phyloP scores from a whole-genome alignment of 2,797 vertebrate species.

The Ceyx erithaca region DNA sequence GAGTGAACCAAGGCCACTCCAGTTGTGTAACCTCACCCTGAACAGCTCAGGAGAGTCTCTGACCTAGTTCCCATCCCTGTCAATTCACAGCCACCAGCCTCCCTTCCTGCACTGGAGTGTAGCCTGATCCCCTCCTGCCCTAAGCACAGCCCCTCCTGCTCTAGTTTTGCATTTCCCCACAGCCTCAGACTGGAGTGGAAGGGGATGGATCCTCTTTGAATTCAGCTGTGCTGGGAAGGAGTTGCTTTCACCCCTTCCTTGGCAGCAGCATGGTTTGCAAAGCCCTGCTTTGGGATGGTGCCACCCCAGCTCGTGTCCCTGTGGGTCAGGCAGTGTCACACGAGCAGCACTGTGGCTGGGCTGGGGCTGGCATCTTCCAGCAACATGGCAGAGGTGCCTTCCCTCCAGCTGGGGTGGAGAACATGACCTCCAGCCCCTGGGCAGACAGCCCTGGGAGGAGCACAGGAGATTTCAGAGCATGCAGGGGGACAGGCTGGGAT shows the following conservation, averaged over 20 bases:
- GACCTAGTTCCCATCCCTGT: neutral
- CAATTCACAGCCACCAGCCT: neutral
- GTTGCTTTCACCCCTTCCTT: neutral
- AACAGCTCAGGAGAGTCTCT: neutral
- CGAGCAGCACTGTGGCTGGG: neutral
- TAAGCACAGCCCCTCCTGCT: neutral
- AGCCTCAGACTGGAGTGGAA: neutral
- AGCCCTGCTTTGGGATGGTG: neutral
- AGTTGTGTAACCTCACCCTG: neutral
- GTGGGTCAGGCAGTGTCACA: neutral
- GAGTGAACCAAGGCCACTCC: neutral
- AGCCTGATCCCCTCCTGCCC: neutral
- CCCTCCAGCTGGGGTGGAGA: neutral
- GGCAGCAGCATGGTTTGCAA: neutral
- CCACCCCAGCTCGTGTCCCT: neutral
- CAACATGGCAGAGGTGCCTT: rapidly evolving
- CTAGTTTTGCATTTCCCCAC: neutral
- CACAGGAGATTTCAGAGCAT: neutral
- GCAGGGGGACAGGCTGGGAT: neutral
- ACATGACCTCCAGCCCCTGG: neutral
- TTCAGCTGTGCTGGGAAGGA: neutral
- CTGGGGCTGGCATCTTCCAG: neutral
- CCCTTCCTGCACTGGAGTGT: neutral
- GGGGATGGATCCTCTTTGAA: neutral
- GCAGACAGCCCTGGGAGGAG: neutral